phyloP scores from a whole-genome alignment of 2,888 invertebrate genomes.

The Unio delphinus region DNA sequence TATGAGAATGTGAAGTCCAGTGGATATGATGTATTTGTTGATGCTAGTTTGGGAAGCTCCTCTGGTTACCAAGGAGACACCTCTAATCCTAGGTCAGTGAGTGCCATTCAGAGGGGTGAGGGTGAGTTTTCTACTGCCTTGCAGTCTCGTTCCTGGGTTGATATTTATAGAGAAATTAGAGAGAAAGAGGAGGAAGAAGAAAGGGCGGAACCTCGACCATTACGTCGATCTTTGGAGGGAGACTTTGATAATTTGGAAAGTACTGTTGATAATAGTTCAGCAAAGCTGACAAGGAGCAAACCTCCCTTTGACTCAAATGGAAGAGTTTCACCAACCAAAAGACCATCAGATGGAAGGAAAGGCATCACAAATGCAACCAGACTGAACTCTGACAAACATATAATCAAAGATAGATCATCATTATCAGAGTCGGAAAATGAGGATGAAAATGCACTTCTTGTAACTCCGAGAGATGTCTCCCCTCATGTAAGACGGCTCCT shows the following conservation, averaged over 20 bases:
- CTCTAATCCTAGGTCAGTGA: too few relatives aligned
- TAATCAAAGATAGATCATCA: background rate
- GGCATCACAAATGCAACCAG: constrained; percentile 7
- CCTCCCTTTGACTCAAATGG: constrained; percentile 11
- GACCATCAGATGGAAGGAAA: constrained; percentile 9
- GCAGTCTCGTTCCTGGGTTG: constrained; percentile 26
- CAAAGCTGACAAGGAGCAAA: constrained; percentile 14
- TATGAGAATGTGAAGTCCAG: too few relatives aligned
- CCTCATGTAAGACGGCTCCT: constrained; percentile 28
- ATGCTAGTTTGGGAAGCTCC: too few relatives aligned
- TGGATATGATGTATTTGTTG: too few relatives aligned
- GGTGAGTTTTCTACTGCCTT: too few relatives aligned
- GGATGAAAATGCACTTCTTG: too few relatives aligned
- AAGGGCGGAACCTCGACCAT: constrained; percentile 21
- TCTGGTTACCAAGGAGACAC: too few relatives aligned
- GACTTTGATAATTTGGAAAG: constrained; percentile 24
- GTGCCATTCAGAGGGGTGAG: too few relatives aligned
- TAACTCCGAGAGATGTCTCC: constrained; percentile 14
- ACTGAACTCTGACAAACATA: constrained; percentile 4
- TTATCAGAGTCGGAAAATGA: constrained; percentile 5
- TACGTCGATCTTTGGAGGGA: constrained; percentile 30
- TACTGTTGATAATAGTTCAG: constrained; percentile 5
- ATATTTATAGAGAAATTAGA: constrained; percentile 45
- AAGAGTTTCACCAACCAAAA: constrained; percentile 6
- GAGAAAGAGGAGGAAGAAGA: constrained; percentile 20